Evolutionary conservation across 1,140 invertebrate genomes (phyloP).

Genomic region (Drosophila murphyi): DNA sequence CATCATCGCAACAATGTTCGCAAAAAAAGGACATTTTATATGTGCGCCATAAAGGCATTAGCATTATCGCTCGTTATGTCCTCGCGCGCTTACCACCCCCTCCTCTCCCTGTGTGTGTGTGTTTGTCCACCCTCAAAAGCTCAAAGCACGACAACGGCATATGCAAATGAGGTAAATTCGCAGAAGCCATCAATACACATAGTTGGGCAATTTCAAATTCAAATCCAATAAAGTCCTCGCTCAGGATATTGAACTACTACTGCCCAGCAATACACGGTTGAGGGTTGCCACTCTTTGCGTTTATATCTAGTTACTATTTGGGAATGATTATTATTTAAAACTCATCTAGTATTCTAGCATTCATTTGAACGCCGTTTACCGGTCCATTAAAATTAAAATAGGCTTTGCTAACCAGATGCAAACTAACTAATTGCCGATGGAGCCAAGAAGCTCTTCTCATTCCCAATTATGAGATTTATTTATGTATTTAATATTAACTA

Average conservation of each 20-base stretch:
- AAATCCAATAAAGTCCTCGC: constrained; percentile 66
- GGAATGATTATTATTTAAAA: too few relatives aligned
- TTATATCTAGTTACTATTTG: not conserved
- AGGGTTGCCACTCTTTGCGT: constrained; percentile 22
- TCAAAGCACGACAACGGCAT: constrained; percentile 55
- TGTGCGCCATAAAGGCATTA: constrained; percentile 82
- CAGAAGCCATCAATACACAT: constrained; percentile 72
- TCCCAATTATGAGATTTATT: too few relatives aligned
- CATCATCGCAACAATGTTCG: constrained; percentile 73
- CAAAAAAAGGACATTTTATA: constrained; percentile 80
- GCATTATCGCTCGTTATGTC: constrained; percentile 84
- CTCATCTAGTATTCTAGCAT: too few relatives aligned
- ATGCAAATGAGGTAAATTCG: constrained; percentile 72
- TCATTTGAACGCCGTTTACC: too few relatives aligned
- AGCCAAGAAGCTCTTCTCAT: not conserved
- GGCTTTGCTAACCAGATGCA: too few relatives aligned
- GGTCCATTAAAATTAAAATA: too few relatives aligned
- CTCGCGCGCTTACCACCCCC: constrained; percentile 25
- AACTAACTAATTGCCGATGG: too few relatives aligned
- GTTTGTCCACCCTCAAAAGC: constrained; percentile 46
- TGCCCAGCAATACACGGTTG: constrained; percentile 15
- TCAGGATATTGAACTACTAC: constrained; percentile 40
- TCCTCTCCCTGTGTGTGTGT: constrained; percentile 10
- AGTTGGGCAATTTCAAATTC: constrained; percentile 60
- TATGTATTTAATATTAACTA: too few relatives aligned